A percentile compares a stretch with the other conserved stretches of the same genome.
Conservation (phyloP, 2,797 vertebrate genomes). For the Sebastes cheni region DNA sequence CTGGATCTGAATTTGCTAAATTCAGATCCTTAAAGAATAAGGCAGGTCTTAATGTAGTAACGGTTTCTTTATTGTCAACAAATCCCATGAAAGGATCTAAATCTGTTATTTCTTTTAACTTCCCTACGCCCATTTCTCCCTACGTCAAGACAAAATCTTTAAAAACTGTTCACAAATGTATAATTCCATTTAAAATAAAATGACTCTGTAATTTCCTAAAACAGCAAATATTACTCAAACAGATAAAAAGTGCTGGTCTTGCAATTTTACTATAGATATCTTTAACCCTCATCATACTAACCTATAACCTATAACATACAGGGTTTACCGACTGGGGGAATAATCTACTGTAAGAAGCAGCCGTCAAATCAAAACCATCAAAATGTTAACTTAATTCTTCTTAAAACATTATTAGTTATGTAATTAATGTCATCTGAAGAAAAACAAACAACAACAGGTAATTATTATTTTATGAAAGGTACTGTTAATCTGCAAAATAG, state of each 20-base stretch:
- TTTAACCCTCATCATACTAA: not conserved
- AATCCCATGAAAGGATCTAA: not conserved
- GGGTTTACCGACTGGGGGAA: too few relatives aligned
- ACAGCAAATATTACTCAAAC: not conserved
- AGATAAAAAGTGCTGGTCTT: not conserved
- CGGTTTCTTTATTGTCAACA: not conserved
- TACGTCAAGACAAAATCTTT: not conserved
- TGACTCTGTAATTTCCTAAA: not conserved
- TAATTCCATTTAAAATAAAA: not conserved
- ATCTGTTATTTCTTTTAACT: not conserved
- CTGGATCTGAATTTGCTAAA: not conserved
- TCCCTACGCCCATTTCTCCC: not conserved
- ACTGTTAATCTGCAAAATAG: too few relatives aligned
- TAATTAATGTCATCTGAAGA: too few relatives aligned
- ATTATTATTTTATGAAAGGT: too few relatives aligned
- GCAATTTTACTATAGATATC: not conserved
- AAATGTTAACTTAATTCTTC: too few relatives aligned
- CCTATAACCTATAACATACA: too few relatives aligned
- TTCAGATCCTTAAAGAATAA: not conserved
- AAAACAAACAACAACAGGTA: too few relatives aligned
- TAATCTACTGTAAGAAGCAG: too few relatives aligned
- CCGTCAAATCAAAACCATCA: too few relatives aligned
- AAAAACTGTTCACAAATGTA: not conserved
- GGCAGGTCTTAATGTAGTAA: not conserved
- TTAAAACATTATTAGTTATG: too few relatives aligned